Conservation (phyloP, 2,888 invertebrate genomes). For the Eugnorisma glareosa region DNA sequence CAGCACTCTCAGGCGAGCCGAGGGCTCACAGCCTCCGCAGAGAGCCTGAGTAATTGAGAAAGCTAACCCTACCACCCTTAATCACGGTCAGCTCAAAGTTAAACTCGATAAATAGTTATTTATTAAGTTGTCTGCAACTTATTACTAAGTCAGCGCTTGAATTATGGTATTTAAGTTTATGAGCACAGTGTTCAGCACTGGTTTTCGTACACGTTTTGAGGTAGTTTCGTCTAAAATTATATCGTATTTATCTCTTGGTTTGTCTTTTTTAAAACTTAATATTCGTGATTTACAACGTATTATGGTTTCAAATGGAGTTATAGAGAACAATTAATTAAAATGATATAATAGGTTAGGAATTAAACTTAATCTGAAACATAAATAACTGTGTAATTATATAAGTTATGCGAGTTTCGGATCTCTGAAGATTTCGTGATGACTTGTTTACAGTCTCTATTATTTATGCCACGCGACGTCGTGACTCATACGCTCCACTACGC, state of each 20-base stretch:
- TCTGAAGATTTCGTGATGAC: slow-evolving; percentile 75
- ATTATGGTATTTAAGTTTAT: slow-evolving; percentile 52
- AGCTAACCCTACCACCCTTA: slow-evolving; percentile 81
- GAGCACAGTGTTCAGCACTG: slow-evolving; percentile 21
- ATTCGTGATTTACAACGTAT: slow-evolving; percentile 39
- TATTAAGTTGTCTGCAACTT: slow-evolving; percentile 78
- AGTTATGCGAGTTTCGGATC: slow-evolving; percentile 67
- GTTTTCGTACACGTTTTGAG: not conserved
- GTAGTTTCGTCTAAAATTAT: slow-evolving; percentile 29
- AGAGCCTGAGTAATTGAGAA: slow-evolving; percentile 86
- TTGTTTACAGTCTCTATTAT: slow-evolving; percentile 81
- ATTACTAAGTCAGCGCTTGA: slow-evolving; percentile 63
- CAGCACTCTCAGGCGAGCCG: slow-evolving; percentile 67
- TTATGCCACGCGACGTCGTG: slow-evolving; percentile 81
- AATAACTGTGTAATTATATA: slow-evolving; percentile 61
- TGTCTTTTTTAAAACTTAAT: slow-evolving; percentile 32
- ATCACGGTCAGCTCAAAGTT: slow-evolving; percentile 80
- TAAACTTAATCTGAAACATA: slow-evolving; percentile 59
- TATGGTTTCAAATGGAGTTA: slow-evolving; percentile 14
- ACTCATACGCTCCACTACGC: slow-evolving; percentile 80
- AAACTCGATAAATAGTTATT: slow-evolving; percentile 79
- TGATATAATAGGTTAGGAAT: slow-evolving; percentile 56
- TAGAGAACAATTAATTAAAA: slow-evolving; percentile 25
- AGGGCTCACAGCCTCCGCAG: slow-evolving; percentile 73
- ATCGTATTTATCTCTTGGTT: slow-evolving; percentile 16